These are phyloP conservation scores for Drosophila mimica DNA, from an alignment of 2,888 invertebrate genomes.

Conservation along the genomic window DNA sequence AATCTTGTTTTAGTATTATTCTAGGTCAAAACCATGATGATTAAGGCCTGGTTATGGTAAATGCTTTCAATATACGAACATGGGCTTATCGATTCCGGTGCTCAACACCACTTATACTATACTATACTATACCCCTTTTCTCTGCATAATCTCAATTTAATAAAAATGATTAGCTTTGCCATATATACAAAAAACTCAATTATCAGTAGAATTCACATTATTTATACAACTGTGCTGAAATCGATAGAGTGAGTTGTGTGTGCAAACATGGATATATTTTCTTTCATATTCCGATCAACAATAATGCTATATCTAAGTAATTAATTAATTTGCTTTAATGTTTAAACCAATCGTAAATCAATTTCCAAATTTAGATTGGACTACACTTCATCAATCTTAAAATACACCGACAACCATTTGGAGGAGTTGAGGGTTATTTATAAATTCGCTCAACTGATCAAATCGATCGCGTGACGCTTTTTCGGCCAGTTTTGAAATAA, in stretches of 20 bases:
- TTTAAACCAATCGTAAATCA: constrained; percentile 2
- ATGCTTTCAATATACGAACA: background rate
- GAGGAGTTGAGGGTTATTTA: constrained; percentile 43
- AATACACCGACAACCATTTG: background rate
- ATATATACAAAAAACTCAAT: constrained; percentile 14
- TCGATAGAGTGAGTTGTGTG: background rate
- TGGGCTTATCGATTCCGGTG: background rate
- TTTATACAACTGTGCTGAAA: constrained; percentile 14
- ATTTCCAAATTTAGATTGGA: background rate
- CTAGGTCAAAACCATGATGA: background rate
- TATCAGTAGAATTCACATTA: constrained; percentile 6
- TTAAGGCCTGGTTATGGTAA: background rate
- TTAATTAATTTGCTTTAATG: background rate
- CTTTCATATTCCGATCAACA: background rate
- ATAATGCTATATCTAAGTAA: background rate
- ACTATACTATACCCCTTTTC: background rate
- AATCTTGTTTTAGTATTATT: too few relatives aligned
- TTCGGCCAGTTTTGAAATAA: constrained; percentile 46
- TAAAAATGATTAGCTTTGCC: background rate
- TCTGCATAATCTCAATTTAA: background rate
- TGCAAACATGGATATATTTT: background rate
- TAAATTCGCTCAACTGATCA: constrained; percentile 19
- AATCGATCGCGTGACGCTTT: constrained; percentile 66
- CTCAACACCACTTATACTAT: background rate
- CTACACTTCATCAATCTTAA: constrained; percentile 16